These are phyloP conservation scores for Pogonophryne albipinna DNA, from an alignment of 2,797 vertebrate genomes.

Conservation along the genomic window DNA sequence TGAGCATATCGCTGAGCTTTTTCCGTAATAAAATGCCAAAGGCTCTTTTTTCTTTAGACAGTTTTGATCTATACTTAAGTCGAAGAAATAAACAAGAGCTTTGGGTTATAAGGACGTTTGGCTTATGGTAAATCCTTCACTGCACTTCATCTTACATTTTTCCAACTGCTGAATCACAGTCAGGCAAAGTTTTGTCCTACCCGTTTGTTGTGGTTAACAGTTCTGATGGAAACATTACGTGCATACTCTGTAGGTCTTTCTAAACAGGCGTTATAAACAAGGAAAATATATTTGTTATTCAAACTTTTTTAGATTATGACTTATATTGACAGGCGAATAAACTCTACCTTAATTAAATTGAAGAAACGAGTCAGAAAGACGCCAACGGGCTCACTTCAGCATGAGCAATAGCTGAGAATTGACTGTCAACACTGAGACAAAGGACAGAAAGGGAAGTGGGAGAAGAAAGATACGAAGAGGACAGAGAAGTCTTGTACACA, in stretches of 20 bases:
- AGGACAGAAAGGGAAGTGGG: conserved; percentile 7
- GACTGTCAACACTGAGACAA: conserved; percentile 18
- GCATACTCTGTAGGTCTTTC: conserved; percentile 10
- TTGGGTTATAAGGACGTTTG: conserved; percentile 50
- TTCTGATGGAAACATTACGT: conserved; percentile 9
- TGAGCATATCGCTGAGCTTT: conserved; percentile 27
- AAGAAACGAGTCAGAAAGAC: conserved; percentile 35
- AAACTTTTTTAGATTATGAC: conserved; percentile 12
- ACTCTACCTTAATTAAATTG: conserved; percentile 28
- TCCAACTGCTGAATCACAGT: conserved; percentile 26
- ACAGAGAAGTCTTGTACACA: conserved; percentile 41
- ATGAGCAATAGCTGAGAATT: conserved; percentile 40
- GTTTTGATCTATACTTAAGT: conserved; percentile 30
- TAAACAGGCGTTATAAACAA: conserved; percentile 16
- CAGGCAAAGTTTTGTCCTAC: neutral
- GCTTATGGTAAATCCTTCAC: conserved; percentile 32
- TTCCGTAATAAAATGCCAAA: conserved; percentile 49
- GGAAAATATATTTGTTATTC: neutral
- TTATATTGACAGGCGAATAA: conserved; percentile 6
- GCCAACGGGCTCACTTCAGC: conserved; percentile 55
- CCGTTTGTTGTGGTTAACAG: conserved; percentile 11
- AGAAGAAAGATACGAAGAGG: conserved; percentile 12
- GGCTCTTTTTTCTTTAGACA: conserved; percentile 42
- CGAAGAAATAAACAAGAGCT: conserved; percentile 47
- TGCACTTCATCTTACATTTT: conserved; percentile 10